Evolutionary conservation across 2,888 invertebrate species (phyloP).

Genomic region (Cryptus armator): DNA sequence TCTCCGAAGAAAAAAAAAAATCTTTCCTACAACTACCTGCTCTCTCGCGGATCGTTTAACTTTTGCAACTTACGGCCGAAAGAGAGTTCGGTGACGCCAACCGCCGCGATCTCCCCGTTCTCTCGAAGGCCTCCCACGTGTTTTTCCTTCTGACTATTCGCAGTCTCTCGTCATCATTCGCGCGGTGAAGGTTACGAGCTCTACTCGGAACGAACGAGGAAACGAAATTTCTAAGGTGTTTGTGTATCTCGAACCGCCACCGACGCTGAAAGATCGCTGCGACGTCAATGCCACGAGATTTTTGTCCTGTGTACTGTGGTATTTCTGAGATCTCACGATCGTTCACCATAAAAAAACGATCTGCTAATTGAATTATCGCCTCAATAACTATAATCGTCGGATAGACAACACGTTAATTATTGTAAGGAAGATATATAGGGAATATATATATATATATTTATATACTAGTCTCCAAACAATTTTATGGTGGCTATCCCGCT

Average conservation of each 20-base stretch:
- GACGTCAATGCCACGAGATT: background rate
- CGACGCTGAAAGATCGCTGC: background rate
- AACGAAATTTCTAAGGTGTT: constrained; percentile 31
- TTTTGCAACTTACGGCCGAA: constrained; percentile 22
- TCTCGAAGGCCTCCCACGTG: constrained; percentile 58
- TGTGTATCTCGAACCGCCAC: background rate
- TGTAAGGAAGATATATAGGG: background rate
- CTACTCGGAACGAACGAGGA: constrained; percentile 23
- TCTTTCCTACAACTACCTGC: constrained; percentile 1
- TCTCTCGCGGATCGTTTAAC: constrained; percentile 7
- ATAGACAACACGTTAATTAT: background rate
- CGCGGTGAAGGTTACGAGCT: constrained; percentile 38
- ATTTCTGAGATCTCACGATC: background rate
- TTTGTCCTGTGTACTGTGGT: no score
- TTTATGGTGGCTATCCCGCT: no score
- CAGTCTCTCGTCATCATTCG: constrained; percentile 35
- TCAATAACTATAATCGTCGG: background rate
- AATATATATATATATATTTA: background rate
- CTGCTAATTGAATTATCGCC: background rate
- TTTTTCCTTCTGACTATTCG: constrained; percentile 27
- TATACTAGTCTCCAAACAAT: no score
- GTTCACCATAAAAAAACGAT: background rate
- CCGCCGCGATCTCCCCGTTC: constrained; percentile 11
- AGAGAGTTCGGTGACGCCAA: constrained; percentile 38
- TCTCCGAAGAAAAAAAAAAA: constrained; percentile 2